Conservation (phyloP, 1,140 invertebrate genomes). For the Apolygus lucorum region DNA sequence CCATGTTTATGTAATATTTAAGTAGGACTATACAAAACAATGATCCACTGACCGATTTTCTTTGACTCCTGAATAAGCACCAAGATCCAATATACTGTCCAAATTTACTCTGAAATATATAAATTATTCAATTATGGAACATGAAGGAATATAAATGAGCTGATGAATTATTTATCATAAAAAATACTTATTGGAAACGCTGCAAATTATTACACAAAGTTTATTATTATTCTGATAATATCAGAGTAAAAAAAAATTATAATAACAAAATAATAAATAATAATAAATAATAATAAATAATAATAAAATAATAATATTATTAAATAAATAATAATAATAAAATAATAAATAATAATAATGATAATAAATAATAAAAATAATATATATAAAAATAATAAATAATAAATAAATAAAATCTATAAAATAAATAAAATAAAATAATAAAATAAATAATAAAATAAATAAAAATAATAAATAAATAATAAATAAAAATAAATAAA, state of each 20-base stretch:
- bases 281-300: constrained; percentile 5
- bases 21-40: not conserved
- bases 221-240: too few species aligned
- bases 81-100: constrained; percentile 33
- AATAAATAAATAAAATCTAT: too few species aligned
- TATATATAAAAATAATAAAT: too few species aligned
- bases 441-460: too few species aligned
- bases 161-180: not conserved
- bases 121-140: not conserved
- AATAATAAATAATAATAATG: too few species aligned
- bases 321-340: too few species aligned
- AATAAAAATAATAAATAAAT: too few species aligned
- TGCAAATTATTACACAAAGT: too few species aligned
- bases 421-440: too few species aligned
- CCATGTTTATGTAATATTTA: not conserved
- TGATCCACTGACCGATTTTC: constrained; percentile 10
- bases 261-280: constrained; percentile 8
- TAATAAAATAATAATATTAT: not conserved
- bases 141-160: not conserved
- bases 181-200: not conserved
- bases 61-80: constrained; percentile 31
- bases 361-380: too few species aligned
- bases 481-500: too few species aligned
- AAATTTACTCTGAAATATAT: constrained; percentile 32
- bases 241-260: constrained; percentile 22